Base-by-base conservation (phyloP, 2,113 vertebrate genomes). In the Melanerpes aurifrons region DNA sequence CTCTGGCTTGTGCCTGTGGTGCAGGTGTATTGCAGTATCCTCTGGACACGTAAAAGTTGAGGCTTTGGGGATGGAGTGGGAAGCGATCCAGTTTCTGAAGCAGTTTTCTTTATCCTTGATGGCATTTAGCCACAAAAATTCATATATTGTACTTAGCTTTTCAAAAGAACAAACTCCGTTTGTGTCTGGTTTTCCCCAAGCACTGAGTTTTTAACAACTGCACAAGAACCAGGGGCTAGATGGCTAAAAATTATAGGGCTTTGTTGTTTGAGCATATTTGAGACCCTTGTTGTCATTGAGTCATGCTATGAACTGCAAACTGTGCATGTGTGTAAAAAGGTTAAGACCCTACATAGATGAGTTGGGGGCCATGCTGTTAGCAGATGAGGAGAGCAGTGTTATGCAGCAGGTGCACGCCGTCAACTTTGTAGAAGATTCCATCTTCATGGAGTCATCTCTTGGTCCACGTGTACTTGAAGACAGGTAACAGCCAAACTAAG, bases 371-470 rank as follows among this genome's bases (percentile, higher is more conserved):
- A 86, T 96, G 97, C 97, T 98, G 98, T 95, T 98, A 96, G 97
- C 98, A 97, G 97, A 98, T 88, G 97, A 98, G 95, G 98, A 98
- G 97, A 97, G 98, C 98, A 98, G 98, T 96, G 96, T 98, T 95
- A 96, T 94, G 86, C 98, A 98, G 93, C 98, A 99, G 98, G 98
- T 98, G 96, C 98, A 98, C 95, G 97, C 97, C 68, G 84, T 98
- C 97, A 93, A 89, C 98, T 98, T 82, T 92, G 90, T 98, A 92
- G 98, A 99, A 98, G 97, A 98, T 98, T 98, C 98, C 92, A 96
- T 98, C 98, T 98, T 98, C 98, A 98, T 98, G 98, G 98, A 98
- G 98, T 98, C 98, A 89, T 98, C 98, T 80, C 97, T 97, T 72
- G 97, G 97, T 89, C 98, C 97, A 83, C 97, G 97, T 95, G 96